These are phyloP conservation scores for Hemibagrus guttatus DNA, from an alignment of 2,797 vertebrate species.

Conservation along the genomic window DNA sequence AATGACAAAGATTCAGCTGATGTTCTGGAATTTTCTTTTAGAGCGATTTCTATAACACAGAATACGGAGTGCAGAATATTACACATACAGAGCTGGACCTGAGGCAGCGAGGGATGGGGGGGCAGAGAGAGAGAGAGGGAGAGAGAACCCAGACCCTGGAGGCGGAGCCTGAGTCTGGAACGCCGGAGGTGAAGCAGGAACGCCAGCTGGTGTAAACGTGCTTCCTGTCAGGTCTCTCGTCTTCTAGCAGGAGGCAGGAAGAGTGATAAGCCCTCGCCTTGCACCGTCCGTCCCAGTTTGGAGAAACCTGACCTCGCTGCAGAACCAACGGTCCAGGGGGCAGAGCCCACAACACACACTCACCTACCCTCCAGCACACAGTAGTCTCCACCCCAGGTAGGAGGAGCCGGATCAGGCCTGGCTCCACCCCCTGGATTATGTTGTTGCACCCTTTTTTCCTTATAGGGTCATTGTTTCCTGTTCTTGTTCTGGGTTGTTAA, in stretches of 20 bases:
- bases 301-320: neutral
- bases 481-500: neutral
- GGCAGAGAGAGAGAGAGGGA: too few species aligned
- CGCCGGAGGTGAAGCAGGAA: neutral
- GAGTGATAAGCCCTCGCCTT: neutral
- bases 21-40: neutral
- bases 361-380: neutral
- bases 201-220: neutral
- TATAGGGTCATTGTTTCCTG: slow-evolving; percentile 1
- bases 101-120: neutral
- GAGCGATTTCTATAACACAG: neutral
- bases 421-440: neutral
- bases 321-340: neutral
- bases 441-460: neutral
- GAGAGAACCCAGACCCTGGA: too few species aligned
- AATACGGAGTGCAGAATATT: too few species aligned
- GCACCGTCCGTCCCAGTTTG: neutral
- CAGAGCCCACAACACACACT: neutral
- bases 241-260: neutral
- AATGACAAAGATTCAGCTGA: neutral
- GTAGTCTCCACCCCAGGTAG: neutral
- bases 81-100: neutral
- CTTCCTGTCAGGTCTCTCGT: neutral
- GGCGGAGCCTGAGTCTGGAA: slow-evolving; percentile 36
- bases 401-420: neutral